phyloP scores from a whole-genome alignment of 2,888 invertebrate genomes.

The Drosophila lutescens region DNA sequence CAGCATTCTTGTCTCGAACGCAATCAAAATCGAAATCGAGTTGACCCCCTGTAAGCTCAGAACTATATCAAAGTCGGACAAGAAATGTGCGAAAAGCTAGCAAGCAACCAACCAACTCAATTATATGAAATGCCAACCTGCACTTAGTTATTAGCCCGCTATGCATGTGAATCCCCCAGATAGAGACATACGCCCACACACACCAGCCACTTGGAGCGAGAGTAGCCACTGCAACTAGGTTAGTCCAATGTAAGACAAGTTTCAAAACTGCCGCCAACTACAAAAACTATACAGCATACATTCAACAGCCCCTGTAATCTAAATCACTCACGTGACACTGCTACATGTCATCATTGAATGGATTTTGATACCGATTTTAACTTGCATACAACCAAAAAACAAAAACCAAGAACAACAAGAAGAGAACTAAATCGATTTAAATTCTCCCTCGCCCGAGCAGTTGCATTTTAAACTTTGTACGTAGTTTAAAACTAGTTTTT shows the following conservation, averaged over 20 bases:
- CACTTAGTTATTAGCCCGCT: slow-evolving; percentile 67
- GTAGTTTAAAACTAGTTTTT: slow-evolving; percentile 59
- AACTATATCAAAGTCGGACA: slow-evolving; percentile 30
- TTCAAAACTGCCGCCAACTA: slow-evolving; percentile 53
- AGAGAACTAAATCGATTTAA: slow-evolving; percentile 8
- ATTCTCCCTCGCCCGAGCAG: slow-evolving; percentile 37
- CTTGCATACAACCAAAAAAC: slow-evolving; percentile 28
- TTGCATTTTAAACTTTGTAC: slow-evolving; percentile 65
- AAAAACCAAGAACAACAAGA: slow-evolving; percentile 3
- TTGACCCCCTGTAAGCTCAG: slow-evolving; percentile 21
- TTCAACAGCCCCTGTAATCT: slow-evolving; percentile 17
- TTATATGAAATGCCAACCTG: slow-evolving; percentile 52
- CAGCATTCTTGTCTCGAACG: slow-evolving; percentile 47
- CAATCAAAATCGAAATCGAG: neutral
- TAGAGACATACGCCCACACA: slow-evolving; percentile 9
- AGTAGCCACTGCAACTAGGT: slow-evolving; percentile 42
- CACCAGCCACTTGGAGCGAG: slow-evolving; percentile 17
- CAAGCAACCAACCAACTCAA: slow-evolving; percentile 26
- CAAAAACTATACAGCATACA: slow-evolving; percentile 25
- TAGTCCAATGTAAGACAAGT: slow-evolving; percentile 30
- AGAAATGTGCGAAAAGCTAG: slow-evolving; percentile 3
- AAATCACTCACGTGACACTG: slow-evolving; percentile 27
- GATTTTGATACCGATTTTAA: slow-evolving; percentile 72
- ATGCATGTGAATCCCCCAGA: slow-evolving; percentile 56
- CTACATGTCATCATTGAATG: slow-evolving; percentile 33